These are phyloP conservation scores for Mesorhabditis sp. DNA, from an alignment of 2,888 invertebrate genomes.

Conservation along the genomic window DNA sequence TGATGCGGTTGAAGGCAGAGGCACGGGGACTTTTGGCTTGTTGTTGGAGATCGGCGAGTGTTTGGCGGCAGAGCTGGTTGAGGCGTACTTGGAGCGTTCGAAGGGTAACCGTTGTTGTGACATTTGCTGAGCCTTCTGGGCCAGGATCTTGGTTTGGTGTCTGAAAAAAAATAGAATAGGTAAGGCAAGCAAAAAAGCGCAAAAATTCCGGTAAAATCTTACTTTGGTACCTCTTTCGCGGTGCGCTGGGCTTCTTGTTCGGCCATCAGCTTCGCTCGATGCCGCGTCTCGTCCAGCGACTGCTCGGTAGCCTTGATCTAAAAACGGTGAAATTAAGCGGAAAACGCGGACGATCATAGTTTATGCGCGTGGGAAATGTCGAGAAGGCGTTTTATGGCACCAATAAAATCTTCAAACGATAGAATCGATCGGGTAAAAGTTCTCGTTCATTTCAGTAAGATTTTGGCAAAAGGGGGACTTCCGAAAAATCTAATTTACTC, in stretches of 20 bases:
- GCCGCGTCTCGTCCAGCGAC: conserved; percentile 49
- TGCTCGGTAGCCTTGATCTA: conserved; percentile 48
- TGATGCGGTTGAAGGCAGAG: neutral
- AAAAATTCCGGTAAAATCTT: neutral
- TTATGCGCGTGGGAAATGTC: no score
- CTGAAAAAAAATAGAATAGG: neutral
- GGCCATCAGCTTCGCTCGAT: conserved; percentile 41
- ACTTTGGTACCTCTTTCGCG: conserved; percentile 40
- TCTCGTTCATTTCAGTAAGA: neutral
- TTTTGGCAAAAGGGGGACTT: neutral
- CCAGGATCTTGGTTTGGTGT: neutral
- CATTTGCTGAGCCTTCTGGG: neutral
- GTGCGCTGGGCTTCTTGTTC: conserved; percentile 45
- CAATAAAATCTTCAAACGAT: no score
- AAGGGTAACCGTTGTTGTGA: neutral
- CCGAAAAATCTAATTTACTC: neutral
- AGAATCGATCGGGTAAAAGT: no score
- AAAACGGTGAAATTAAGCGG: conserved; percentile 5
- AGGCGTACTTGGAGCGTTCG: neutral
- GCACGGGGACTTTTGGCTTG: no score
- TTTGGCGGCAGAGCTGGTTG: neutral
- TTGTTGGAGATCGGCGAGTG: conserved; percentile 1
- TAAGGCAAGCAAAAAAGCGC: neutral
- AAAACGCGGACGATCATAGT: no score
- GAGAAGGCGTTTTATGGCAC: no score